Evolutionary conservation across 1,140 invertebrate genomes (phyloP).

Genomic region (Archivesica marissinica): DNA sequence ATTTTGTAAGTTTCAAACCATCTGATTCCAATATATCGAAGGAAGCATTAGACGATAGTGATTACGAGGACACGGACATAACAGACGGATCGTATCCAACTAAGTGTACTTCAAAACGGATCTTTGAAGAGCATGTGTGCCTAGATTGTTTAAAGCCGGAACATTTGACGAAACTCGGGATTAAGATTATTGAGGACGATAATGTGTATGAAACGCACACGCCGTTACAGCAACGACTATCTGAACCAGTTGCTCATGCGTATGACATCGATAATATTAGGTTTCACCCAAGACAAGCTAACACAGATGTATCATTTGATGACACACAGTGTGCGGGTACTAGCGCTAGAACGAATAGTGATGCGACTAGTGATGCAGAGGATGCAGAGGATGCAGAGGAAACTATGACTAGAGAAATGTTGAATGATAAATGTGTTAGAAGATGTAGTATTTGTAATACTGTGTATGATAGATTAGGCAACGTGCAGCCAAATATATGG

Average conservation of each 20-base stretch:
- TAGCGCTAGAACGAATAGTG: no score
- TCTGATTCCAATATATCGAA: not conserved
- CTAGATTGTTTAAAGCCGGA: not conserved
- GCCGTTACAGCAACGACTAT: not conserved
- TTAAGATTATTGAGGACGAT: not conserved
- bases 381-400: not conserved
- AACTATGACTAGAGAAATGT: no score
- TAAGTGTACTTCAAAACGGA: not conserved
- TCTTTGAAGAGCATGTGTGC: conserved; percentile 19
- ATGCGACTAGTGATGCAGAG: not conserved
- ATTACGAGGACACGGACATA: not conserved
- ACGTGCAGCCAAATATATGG: not conserved
- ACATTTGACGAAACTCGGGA: conserved; percentile 12
- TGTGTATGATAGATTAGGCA: not conserved
- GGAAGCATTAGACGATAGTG: not conserved
- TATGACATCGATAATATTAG: no score
- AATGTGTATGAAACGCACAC: not conserved
- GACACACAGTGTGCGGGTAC: no score
- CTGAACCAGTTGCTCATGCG: not conserved
- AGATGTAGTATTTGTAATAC: conserved; percentile 10
- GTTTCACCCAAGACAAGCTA: not conserved
- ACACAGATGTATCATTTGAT: no score
- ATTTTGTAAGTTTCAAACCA: no score
- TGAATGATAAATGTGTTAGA: not conserved
- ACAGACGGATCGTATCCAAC: not conserved